A percentile compares a stretch with the other conserved stretches of the same genome.
These are phyloP conservation scores for Lepilemur septentrionalis DNA, from an alignment of 2,797 vertebrate genomes.

Conservation along the genomic window DNA sequence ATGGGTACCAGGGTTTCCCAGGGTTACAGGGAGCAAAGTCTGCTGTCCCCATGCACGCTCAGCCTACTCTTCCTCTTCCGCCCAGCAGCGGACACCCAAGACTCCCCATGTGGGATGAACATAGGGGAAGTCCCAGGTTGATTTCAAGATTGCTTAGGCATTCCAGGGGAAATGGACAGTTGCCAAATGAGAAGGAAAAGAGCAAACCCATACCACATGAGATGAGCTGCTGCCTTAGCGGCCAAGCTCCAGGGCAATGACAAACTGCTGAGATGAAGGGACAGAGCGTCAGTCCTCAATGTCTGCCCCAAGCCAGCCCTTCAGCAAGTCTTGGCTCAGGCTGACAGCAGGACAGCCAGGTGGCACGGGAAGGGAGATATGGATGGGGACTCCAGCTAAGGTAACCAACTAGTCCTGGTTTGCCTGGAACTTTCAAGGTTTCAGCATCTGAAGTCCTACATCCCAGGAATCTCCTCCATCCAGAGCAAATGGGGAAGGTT, in stretches of 20 bases:
- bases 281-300: conserved; percentile 65
- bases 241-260: conserved; percentile 66
- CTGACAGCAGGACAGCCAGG: conserved; percentile 60
- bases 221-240: conserved; percentile 64
- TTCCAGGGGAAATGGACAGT: conserved; percentile 54
- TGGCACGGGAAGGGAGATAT: conserved; percentile 58
- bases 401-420: background rate
- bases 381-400: conserved; percentile 3
- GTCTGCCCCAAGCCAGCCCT: conserved; percentile 63
- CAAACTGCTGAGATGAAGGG: conserved; percentile 71
- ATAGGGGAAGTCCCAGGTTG: background rate
- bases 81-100: background rate
- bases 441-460: background rate
- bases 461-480: background rate
- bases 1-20: background rate
- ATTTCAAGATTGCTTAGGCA: conserved; percentile 70
- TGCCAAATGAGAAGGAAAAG: conserved; percentile 68
- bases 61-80: accelerated
- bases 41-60: background rate
- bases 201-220: conserved; percentile 70
- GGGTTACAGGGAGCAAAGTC: background rate
- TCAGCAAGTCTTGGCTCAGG: conserved; percentile 69
- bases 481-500: background rate
- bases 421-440: background rate
- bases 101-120: background rate